A percentile compares a stretch with the other conserved stretches of the same genome.
Conservation (phyloP, 2,888 invertebrate genomes). For the Cheilosia grossa region DNA sequence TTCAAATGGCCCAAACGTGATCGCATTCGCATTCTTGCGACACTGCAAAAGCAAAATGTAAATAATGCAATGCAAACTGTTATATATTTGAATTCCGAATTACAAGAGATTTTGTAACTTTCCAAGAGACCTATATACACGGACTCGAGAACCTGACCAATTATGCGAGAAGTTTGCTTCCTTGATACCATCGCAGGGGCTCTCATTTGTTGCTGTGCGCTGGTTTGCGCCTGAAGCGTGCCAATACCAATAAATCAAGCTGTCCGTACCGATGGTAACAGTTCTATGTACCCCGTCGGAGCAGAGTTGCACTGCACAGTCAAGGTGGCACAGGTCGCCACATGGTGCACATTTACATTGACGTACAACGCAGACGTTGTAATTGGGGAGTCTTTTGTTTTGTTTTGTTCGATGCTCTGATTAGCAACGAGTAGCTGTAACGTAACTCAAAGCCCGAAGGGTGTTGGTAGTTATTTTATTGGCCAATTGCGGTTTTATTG, state of each 20-base stretch:
- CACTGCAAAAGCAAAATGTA: neutral
- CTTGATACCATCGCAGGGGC: conserved; percentile 40
- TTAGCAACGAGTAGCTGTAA: conserved; percentile 30
- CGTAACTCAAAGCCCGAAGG: conserved; percentile 26
- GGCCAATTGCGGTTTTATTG: conserved; percentile 19
- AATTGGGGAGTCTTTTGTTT: conserved; percentile 28
- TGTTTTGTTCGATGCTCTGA: conserved; percentile 28
- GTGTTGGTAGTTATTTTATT: conserved; percentile 46
- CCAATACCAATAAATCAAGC: conserved; percentile 64
- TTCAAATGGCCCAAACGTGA: conserved; percentile 53
- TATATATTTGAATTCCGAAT: neutral
- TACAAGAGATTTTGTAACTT: conserved; percentile 30
- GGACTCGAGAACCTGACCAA: conserved; percentile 38
- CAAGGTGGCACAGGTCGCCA: conserved; percentile 37
- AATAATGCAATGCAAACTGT: too few relatives aligned
- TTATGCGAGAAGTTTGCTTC: conserved; percentile 43
- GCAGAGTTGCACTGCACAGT: conserved; percentile 29
- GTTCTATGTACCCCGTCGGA: neutral
- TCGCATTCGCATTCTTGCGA: conserved; percentile 48
- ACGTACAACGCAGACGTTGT: conserved; percentile 19
- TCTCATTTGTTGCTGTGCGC: conserved; percentile 26
- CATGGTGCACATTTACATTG: conserved; percentile 10
- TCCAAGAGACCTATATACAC: conserved; percentile 7
- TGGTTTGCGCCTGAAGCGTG: conserved; percentile 57
- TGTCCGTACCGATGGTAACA: conserved; percentile 30